Evolutionary conservation across 2,797 vertebrate species (phyloP).

Genomic region (Pipistrellus kuhlii): DNA sequence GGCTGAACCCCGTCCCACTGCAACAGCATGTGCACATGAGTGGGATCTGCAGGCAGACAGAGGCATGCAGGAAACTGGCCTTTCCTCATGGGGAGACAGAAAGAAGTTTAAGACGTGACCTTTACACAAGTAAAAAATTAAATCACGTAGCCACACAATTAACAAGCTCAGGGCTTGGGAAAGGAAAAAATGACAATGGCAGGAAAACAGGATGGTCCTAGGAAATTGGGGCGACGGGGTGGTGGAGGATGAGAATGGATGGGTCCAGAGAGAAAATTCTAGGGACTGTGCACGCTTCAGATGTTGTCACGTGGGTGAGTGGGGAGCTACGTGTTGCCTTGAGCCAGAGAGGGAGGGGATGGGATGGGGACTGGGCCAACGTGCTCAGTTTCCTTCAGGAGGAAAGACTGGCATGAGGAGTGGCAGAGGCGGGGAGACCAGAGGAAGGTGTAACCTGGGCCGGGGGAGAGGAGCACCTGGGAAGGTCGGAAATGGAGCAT

Average conservation of each 20-base stretch:
- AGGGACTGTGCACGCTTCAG: neutral
- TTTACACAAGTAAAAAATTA: neutral
- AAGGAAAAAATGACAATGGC: neutral
- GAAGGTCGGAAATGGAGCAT: neutral
- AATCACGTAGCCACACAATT: neutral
- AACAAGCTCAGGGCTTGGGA: neutral
- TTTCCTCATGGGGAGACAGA: neutral
- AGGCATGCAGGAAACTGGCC: neutral
- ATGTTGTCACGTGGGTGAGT: fast-evolving
- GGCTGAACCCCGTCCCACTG: neutral
- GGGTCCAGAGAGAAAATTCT: neutral
- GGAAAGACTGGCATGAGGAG: neutral
- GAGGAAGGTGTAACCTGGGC: neutral
- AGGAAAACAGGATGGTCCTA: neutral
- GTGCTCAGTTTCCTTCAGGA: neutral
- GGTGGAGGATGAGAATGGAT: neutral
- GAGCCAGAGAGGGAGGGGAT: neutral
- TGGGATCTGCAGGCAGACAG: neutral
- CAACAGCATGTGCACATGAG: neutral
- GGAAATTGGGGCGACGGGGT: neutral
- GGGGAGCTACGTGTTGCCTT: neutral
- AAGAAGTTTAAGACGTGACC: neutral
- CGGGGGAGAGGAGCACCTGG: neutral
- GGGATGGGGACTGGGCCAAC: neutral
- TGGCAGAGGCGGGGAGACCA: neutral